Percentiles rank a stretch among this genome's conserved stretches.
Evolutionary conservation across 1,140 invertebrate genomes (phyloP).

Genomic region (Stegodyphus mimosarum): DNA sequence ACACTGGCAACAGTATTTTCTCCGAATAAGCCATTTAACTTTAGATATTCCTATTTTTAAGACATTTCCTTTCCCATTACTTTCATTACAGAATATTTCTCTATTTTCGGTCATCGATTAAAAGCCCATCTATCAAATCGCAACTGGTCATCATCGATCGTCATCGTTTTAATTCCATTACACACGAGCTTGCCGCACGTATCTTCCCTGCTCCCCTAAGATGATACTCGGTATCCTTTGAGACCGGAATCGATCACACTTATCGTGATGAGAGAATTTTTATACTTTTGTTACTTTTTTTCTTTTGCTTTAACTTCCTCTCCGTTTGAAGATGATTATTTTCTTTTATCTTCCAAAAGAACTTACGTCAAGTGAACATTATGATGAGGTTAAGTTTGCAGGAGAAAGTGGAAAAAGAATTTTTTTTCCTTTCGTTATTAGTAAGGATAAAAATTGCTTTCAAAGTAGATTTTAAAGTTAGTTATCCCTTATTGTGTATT

Average conservation of each 20-base stretch:
- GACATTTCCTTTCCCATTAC: too few relatives aligned
- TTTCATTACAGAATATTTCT: constrained; percentile 5
- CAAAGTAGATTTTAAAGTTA: too few relatives aligned
- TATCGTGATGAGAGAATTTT: constrained; percentile 54
- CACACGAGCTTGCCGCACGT: constrained; percentile 13
- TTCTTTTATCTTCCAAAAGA: constrained; percentile 11
- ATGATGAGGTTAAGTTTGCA: constrained; percentile 19
- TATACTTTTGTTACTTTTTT: not conserved
- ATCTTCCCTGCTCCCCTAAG: not conserved
- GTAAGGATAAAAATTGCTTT: too few relatives aligned
- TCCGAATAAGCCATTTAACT: too few relatives aligned
- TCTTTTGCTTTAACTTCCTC: not conserved
- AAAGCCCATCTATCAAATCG: constrained; percentile 48
- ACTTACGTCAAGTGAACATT: constrained; percentile 37
- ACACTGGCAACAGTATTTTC: too few relatives aligned
- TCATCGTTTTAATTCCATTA: constrained; percentile 55
- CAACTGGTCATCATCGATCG: constrained; percentile 55
- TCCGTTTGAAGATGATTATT: constrained; percentile 24
- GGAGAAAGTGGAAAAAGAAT: too few relatives aligned
- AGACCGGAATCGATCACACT: constrained; percentile 53
- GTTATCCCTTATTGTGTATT: too few relatives aligned
- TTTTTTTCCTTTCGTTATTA: too few relatives aligned
- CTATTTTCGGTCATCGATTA: constrained; percentile 49
- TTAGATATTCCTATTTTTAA: too few relatives aligned
- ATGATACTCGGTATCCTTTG: constrained; percentile 54